Evolutionary conservation across 2,888 invertebrate species (phyloP).

Genomic region (Trichacis sp.): DNA sequence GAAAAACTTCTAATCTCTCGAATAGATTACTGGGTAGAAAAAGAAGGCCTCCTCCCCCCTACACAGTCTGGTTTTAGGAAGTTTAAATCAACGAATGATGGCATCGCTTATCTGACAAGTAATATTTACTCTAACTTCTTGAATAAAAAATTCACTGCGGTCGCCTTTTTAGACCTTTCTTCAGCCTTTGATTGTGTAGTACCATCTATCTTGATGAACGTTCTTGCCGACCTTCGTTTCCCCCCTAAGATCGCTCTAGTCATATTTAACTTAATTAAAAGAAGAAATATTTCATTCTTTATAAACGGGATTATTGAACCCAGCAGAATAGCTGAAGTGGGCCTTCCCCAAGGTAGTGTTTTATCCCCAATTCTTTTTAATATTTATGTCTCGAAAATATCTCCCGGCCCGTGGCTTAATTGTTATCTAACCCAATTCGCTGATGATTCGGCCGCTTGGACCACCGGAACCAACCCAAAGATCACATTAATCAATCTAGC

Average conservation of each 20-base stretch:
- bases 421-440: background rate
- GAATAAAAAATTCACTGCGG: background rate
- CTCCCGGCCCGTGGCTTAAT: background rate
- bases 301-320: slow-evolving; percentile 3
- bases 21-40: background rate
- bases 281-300: background rate
- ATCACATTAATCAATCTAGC: no score
- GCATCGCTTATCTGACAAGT: background rate
- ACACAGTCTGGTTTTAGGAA: background rate
- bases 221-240: background rate
- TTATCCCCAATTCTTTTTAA: slow-evolving; percentile 13
- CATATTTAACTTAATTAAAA: background rate
- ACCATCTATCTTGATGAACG: background rate
- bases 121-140: background rate
- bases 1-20: background rate
- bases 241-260: background rate
- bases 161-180: background rate
- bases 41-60: background rate
- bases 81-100: background rate
- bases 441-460: background rate
- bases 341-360: slow-evolving; percentile 14
- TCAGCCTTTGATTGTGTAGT: background rate
- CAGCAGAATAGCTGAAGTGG: background rate
- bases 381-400: slow-evolving; percentile 3
- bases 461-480: no score